Evolutionary conservation across 2,888 invertebrate genomes (phyloP), one percentile per base, ranked within the genome.

Genomic region (Lymantria dispar): DNA sequence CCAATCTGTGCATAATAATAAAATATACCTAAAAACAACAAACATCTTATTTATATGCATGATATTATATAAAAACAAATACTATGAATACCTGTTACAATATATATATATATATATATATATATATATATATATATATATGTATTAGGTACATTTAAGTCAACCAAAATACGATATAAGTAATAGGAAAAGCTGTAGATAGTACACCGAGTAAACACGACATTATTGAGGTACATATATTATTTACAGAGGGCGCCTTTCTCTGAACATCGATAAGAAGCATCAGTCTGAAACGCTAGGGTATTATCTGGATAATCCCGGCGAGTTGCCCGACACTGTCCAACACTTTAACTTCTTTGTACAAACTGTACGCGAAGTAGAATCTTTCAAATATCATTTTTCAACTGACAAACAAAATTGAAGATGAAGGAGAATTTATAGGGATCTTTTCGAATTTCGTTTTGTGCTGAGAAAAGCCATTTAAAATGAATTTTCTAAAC

Each of bases 301-400:
- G 74, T 64, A 80, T 83, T 80, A 85, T 83, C 83, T 79, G 82
- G 84, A 84, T 87, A 71, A 85, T 84, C 81, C 78, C 59, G 70
- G 74, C 77, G 73, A 80, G 76, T 81, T 76, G 78, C 53, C 71
- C 67, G 69, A 63, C 72, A 64, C 64, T 60, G 67, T 65, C 66
- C 70, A 69, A 66, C 68, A 69, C 68, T 69, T 66, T 64, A 68
- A 66, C 70, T 71, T 70, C 73, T 74, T 75, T 70, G 71, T 66
- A 52, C 68, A 72, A 67, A 64, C 62, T 62, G 59, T 70, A 63
- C 64, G 59, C 65, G 60, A 61, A 67, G 70, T 70, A 72, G 72
- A 72, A 60, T 63, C 62, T 57, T 54, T 62, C 58, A 68, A 71
- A 74, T 64, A 64, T 67, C 67, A 72, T 70, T 67, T 59, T 59